Percentiles rank a stretch among this genome's conserved stretches.
Conservation (phyloP, 2,888 invertebrate genomes). For the Watsonalla cultraria region DNA sequence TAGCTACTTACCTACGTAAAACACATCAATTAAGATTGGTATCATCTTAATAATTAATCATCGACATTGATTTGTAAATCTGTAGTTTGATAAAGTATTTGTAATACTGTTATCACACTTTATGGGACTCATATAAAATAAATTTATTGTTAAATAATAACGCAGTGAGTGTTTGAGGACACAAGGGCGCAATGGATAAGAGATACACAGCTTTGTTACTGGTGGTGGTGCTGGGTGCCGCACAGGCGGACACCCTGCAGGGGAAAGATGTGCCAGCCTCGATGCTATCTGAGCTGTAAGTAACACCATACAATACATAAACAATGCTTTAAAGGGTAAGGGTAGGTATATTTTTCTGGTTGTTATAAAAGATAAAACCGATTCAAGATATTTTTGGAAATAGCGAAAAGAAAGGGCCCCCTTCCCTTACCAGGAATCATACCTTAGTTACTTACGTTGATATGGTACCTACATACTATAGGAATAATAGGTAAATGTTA, state of each 20-base stretch:
- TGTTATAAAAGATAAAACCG: too few relatives aligned
- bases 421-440: too few relatives aligned
- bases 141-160: conserved; percentile 19
- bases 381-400: too few relatives aligned
- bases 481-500: too few relatives aligned
- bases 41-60: conserved; percentile 23
- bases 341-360: too few relatives aligned
- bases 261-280: conserved; percentile 22
- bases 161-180: conserved; percentile 15
- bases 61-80: conserved; percentile 41
- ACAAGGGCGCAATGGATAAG: conserved; percentile 36
- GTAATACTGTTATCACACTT: conserved; percentile 32
- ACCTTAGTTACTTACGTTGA: too few relatives aligned
- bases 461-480: too few relatives aligned
- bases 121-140: conserved; percentile 31
- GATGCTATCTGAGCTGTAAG: conserved; percentile 26
- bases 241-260: conserved; percentile 40
- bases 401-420: too few relatives aligned
- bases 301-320: not conserved
- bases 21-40: conserved; percentile 45
- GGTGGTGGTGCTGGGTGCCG: conserved; percentile 40
- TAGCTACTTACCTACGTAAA: conserved; percentile 18
- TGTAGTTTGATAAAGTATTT: conserved; percentile 26
- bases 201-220: conserved; percentile 44
- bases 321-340: too few relatives aligned